These are phyloP conservation scores for Euplexia lucipara DNA, from an alignment of 2,888 invertebrate species.

Conservation along the genomic window DNA sequence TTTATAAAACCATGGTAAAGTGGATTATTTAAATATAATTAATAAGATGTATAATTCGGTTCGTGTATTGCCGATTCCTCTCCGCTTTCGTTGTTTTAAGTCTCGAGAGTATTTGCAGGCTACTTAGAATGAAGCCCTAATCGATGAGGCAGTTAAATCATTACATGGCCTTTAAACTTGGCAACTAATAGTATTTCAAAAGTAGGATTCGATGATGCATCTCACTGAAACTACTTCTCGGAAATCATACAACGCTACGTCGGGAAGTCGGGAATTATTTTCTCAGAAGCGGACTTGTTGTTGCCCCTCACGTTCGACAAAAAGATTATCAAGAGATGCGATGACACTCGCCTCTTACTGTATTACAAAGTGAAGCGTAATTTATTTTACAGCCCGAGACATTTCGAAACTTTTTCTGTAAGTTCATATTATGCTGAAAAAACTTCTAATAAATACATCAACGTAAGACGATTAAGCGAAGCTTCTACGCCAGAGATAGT, in stretches of 20 bases:
- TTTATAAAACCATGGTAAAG: not conserved
- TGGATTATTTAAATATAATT: not conserved
- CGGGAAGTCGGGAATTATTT: conserved; percentile 76
- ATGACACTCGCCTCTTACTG: conserved; percentile 63
- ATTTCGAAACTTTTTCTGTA: conserved; percentile 31
- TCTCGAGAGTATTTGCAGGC: not conserved
- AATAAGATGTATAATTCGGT: not conserved
- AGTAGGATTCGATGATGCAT: conserved; percentile 47
- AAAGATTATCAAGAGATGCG: conserved; percentile 67
- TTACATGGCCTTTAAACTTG: conserved; percentile 24
- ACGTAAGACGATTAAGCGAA: conserved; percentile 45
- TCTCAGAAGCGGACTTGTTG: conserved; percentile 78
- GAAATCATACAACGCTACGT: conserved; percentile 78
- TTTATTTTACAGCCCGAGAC: conserved; percentile 53
- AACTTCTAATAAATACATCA: conserved; percentile 54
- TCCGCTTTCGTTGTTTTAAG: not conserved
- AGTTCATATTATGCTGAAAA: conserved; percentile 40
- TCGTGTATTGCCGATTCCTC: not conserved
- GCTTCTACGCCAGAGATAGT: conserved; percentile 68
- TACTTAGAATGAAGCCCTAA: conserved; percentile 17
- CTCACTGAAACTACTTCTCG: conserved; percentile 69
- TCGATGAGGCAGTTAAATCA: conserved; percentile 31
- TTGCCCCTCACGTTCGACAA: conserved; percentile 75
- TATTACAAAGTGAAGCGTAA: conserved; percentile 55
- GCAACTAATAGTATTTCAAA: conserved; percentile 43